These are phyloP conservation scores for Mustela lutreola DNA, from an alignment of 2,113 vertebrate genomes.

Conservation along the genomic window DNA sequence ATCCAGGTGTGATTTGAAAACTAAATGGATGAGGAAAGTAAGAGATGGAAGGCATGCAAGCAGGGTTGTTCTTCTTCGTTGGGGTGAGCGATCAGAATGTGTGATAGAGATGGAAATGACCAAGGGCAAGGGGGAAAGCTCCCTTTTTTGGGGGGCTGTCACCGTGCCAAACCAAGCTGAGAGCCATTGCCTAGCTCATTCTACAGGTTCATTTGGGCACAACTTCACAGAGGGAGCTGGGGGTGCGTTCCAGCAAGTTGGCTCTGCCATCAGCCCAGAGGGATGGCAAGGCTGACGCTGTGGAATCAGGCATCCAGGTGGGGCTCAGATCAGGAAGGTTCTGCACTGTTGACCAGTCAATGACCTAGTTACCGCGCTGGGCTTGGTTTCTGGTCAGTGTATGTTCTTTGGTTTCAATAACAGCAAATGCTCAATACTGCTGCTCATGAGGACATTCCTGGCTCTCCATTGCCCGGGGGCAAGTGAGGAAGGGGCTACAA, in stretches of 20 bases:
- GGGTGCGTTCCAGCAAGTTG: not conserved
- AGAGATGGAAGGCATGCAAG: not conserved
- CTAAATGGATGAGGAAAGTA: not conserved
- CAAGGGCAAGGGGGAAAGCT: not conserved
- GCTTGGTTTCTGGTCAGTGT: slow-evolving; percentile 7
- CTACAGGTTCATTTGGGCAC: not conserved
- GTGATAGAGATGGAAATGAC: not conserved
- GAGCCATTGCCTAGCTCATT: not conserved
- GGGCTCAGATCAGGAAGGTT: not conserved
- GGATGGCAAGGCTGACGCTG: not conserved
- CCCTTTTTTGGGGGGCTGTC: not conserved
- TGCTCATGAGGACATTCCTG: not conserved
- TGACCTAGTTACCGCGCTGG: not conserved
- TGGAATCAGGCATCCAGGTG: not conserved
- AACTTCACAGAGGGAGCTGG: not conserved
- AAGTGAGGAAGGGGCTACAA: too few species aligned
- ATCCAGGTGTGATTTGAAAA: not conserved
- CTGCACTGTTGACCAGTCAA: not conserved
- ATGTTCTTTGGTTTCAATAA: not conserved
- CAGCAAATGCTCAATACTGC: not conserved
- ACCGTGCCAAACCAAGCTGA: not conserved
- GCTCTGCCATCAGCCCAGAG: not conserved
- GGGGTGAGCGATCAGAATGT: not conserved
- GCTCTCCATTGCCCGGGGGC: not conserved
- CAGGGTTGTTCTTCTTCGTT: not conserved